These are phyloP conservation scores for Amitus sp. DNA, from an alignment of 2,888 invertebrate species.

Conservation along the genomic window DNA sequence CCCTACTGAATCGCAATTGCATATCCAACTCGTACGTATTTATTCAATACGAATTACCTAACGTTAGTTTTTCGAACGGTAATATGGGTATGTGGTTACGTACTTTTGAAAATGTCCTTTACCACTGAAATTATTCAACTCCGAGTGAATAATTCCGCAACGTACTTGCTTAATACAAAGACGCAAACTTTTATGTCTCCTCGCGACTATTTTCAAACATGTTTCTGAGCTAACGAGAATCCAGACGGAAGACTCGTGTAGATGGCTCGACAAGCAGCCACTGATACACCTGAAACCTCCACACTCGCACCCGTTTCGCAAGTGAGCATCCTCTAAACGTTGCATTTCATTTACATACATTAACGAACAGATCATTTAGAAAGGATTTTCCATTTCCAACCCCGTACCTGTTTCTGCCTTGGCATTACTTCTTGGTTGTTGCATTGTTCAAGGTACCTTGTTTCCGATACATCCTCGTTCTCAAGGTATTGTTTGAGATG, in stretches of 20 bases:
- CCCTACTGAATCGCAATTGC: not conserved
- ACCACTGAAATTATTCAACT: too few species aligned
- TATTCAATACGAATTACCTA: not conserved
- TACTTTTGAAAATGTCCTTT: too few species aligned
- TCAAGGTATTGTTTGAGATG: not conserved
- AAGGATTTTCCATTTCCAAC: constrained; percentile 13
- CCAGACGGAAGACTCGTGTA: constrained; percentile 3
- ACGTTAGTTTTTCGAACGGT: not conserved
- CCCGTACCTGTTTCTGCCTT: not conserved
- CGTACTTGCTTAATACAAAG: constrained; percentile 6
- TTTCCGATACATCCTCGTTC: not conserved
- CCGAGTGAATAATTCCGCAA: constrained; percentile 17
- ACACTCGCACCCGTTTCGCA: constrained; percentile 23
- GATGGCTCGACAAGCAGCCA: constrained; percentile 7
- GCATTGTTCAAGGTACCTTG: not conserved
- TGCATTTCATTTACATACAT: constrained; percentile 52
- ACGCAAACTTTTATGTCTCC: not conserved
- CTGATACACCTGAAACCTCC: constrained; percentile 6
- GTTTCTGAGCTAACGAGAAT: constrained; percentile 10
- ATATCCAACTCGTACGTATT: constrained; percentile 2
- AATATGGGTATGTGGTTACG: too few species aligned
- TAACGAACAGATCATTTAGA: constrained; percentile 45
- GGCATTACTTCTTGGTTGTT: not conserved
- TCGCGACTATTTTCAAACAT: constrained; percentile 4
- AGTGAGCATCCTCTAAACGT: constrained; percentile 42